Base-by-base conservation (phyloP, 2,888 invertebrate genomes). In the Boloria selene region DNA sequence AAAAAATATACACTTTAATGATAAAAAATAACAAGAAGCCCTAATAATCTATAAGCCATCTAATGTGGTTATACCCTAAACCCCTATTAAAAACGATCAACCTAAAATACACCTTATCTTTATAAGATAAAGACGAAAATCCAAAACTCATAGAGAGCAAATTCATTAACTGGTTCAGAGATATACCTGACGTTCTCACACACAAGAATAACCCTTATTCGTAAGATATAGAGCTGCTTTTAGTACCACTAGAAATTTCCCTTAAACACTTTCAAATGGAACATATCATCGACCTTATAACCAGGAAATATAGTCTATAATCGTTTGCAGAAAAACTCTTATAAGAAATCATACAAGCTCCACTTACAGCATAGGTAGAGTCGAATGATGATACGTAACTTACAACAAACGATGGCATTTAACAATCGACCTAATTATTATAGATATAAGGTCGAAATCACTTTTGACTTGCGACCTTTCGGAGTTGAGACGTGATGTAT, bases 401-500 rank as follows among this genome's bases (percentile, higher is more conserved):
- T 1, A 56, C 45, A 56, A 45, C 22, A n/a, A 13, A 44, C 22
- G 7, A 13, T 22, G 22, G 26, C 22, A 45, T n/a, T n/a, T n/a
- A 22, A 56, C 22, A 22, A 56, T 26, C 10, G 13, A 22, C 45
- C 18, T 17, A 56, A 56, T 45, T 56, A 10, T n/a, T 16, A 45
- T 38, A 2, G 31, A 13, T 18, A 26, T 26, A 45, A 26, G 44
- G 44, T 13, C 44, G 44, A 56, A 16, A 22, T 13, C n/a, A 13
- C 5, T 6, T 17, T 42, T 0, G 17, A 22, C 17, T 64, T 78
- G 72, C 54, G 76, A 47, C 80, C 16, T 81, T 82, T 68, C 47
- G 67, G 47, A 55, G 61, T 61, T 63, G 18, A 65, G 58, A 45
- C 26, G 22, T 63, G 74, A 71, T 80, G 44, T 91, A 91, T 91